Percentiles rank a stretch among this genome's conserved stretches.
Evolutionary conservation across 1,140 invertebrate genomes (phyloP).

Genomic region (Cydia amplana): DNA sequence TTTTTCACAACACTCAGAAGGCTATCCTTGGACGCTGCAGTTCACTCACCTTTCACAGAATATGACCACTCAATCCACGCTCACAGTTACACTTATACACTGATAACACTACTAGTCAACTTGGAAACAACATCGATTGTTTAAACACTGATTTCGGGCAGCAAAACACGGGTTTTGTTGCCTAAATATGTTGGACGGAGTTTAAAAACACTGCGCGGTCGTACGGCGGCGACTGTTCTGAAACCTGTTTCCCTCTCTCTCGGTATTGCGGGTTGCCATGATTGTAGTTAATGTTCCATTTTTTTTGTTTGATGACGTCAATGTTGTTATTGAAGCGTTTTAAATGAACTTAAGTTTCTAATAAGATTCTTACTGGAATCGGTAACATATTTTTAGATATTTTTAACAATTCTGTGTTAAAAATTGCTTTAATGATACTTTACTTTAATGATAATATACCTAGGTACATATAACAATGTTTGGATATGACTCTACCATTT

Average conservation of each 20-base stretch:
- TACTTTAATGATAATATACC: too few species aligned
- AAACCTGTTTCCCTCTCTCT: conserved; percentile 62
- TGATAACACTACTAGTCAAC: conserved; percentile 32
- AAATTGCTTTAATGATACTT: too few species aligned
- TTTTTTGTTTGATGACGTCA: not conserved
- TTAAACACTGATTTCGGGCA: conserved; percentile 45
- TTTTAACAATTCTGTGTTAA: not conserved
- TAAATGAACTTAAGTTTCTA: not conserved
- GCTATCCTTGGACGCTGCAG: conserved; percentile 16
- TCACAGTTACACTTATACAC: conserved; percentile 40
- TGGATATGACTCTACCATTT: too few species aligned
- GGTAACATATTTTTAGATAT: not conserved
- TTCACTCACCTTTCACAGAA: conserved; percentile 20
- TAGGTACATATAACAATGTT: too few species aligned
- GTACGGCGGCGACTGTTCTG: conserved; percentile 55
- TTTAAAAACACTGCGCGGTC: conserved; percentile 53
- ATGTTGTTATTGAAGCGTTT: not conserved
- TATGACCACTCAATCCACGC: not conserved
- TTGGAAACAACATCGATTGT: conserved; percentile 37
- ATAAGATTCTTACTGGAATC: conserved; percentile 2
- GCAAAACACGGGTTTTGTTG: conserved; percentile 53
- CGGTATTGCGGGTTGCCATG: conserved; percentile 56
- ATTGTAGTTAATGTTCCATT: conserved; percentile 29
- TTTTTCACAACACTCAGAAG: conserved; percentile 20
- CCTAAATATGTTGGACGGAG: conserved; percentile 53